Evolutionary conservation across 2,113 vertebrate species (phyloP), one percentile per base, ranked within the genome.

Genomic region (Columba janthina): DNA sequence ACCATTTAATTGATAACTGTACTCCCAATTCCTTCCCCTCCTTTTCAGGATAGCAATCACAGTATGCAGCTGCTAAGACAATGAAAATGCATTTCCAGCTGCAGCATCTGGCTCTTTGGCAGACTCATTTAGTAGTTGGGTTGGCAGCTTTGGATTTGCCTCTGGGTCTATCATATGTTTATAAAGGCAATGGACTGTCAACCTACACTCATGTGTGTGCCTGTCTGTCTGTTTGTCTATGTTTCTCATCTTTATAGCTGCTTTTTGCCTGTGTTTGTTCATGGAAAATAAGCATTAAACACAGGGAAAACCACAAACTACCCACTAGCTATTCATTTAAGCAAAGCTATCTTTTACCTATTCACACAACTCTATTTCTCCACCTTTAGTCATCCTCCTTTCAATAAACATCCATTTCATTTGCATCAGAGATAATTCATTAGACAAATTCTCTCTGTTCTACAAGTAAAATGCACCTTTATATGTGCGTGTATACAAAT

Each of bases 131-230:
- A 75, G 66, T 79, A 96, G 88, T 71, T 89, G 67, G 34, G 29
- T 46, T 82, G 78, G 93, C 94, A 96, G 93, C 84, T 87, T 85
- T 70, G 32, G 53, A 74, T 95, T 91, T 95, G 90, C 83, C 95
- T 97, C 90, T 96, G 91, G 97, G 89, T 88, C 85, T 86, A 79
- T 95, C 92, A 70, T 89, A 77, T 90, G 85, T 94, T 96, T 95
- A 83, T 93, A 86, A 97, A 96, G 90, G 90, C 93, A 94, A 60
- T 84, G 85, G 85, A 78, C 88, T 83, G 71, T 95, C 93, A 93
- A 50, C 84, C 77, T 85, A 86, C 12, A 32, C 83, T 89, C 50
- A 6, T 15, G 85, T 75, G 54, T 58, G 84, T 90, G 80, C 72
- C 75, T 36, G 73, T 18, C 1, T 80, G 67, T 95, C 90, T 86